Evolutionary conservation across 2,888 invertebrate species (phyloP).

Genomic region (Galeopsomyia nigrocyanea): DNA sequence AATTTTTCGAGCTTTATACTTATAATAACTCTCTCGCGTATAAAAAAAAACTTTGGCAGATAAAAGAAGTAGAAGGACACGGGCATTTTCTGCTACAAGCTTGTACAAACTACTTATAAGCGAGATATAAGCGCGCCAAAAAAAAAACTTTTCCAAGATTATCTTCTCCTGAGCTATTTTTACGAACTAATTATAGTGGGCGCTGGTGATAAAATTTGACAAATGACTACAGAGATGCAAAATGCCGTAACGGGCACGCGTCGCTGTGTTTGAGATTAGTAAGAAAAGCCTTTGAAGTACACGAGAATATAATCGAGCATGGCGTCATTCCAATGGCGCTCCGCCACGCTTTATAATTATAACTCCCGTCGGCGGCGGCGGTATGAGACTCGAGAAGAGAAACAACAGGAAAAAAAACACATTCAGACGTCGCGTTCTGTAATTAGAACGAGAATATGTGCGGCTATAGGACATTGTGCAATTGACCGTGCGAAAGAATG

Average conservation of each 20-base stretch:
- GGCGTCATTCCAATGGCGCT: conserved; percentile 52
- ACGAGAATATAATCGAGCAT: conserved; percentile 47
- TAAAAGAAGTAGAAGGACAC: conserved; percentile 32
- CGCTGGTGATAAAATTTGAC: too few relatives aligned
- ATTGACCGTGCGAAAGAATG: too few relatives aligned
- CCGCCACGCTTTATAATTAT: conserved; percentile 53
- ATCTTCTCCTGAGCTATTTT: conserved; percentile 16
- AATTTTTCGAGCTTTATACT: conserved; percentile 28
- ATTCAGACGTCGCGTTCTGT: neutral
- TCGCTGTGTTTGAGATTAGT: too few relatives aligned
- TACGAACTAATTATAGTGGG: neutral
- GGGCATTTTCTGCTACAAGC: conserved; percentile 26
- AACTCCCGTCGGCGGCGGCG: conserved; percentile 44
- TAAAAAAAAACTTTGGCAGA: conserved; percentile 36
- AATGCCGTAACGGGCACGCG: too few relatives aligned
- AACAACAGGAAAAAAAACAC: conserved; percentile 13
- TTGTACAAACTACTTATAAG: conserved; percentile 24
- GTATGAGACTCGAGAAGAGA: conserved; percentile 4
- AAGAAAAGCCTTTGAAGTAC: conserved; percentile 9
- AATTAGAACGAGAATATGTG: too few relatives aligned
- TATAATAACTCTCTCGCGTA: conserved; percentile 23
- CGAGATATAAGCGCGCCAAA: neutral
- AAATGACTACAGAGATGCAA: too few relatives aligned
- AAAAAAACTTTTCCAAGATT: conserved; percentile 24
- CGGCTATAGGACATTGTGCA: too few relatives aligned